These are phyloP conservation scores for Drosophila pseudotalamancana DNA, from an alignment of 2,888 invertebrate genomes.

Conservation along the genomic window DNA sequence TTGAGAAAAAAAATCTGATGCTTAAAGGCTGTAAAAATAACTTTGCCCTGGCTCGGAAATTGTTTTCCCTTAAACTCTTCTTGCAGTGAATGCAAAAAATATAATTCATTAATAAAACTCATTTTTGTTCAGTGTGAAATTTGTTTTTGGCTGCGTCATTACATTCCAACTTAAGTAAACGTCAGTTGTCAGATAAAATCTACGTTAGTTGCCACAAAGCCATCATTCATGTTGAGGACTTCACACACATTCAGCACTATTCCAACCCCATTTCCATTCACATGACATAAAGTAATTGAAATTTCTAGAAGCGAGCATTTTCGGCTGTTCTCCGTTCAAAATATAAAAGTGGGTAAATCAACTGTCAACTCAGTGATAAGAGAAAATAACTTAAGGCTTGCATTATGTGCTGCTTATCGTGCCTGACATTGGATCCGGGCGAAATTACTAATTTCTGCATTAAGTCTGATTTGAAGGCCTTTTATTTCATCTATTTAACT, in stretches of 20 bases:
- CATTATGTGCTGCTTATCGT: background rate
- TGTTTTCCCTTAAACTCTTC: background rate
- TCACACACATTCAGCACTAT: constrained; percentile 2
- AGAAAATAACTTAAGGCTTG: background rate
- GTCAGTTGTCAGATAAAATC: constrained; percentile 2
- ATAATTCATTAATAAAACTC: too few species aligned
- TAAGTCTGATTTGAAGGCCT: too few species aligned
- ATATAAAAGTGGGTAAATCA: background rate
- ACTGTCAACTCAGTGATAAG: background rate
- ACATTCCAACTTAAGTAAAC: too few species aligned
- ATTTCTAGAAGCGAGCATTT: background rate
- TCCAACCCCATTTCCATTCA: background rate
- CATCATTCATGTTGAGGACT: constrained; percentile 9
- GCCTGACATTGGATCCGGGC: background rate
- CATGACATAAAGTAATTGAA: constrained; percentile 21
- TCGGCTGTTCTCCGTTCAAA: background rate
- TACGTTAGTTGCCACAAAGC: constrained; percentile 11
- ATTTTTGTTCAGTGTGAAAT: background rate
- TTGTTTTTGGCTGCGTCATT: background rate
- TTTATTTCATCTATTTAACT: too few species aligned
- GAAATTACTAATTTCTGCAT: too few species aligned
- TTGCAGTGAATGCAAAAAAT: background rate
- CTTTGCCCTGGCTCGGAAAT: background rate
- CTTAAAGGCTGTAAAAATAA: background rate
- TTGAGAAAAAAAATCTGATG: background rate